Evolutionary conservation across 2,888 invertebrate species (phyloP), one percentile per base, ranked within the genome.

Genomic region (Macropis europaea): DNA sequence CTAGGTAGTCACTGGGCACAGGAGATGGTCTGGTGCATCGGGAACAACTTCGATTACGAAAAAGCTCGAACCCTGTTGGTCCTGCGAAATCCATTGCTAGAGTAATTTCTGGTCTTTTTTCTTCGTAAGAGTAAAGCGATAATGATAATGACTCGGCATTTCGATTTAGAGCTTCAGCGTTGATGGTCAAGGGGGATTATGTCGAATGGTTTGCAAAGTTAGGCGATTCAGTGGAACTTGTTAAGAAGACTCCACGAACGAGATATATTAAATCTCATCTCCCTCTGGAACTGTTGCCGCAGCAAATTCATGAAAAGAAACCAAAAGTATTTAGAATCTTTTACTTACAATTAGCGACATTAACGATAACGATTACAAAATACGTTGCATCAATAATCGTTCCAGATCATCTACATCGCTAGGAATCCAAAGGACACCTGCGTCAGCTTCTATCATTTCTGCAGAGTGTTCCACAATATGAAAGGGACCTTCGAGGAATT

Each of bases 1-100:
- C 36, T 73, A 95, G 95, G 96, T 11, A 97, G 97, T 19, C 97
- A 97, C 0, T 98, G 97, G 97, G 94, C 95, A 0, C 97, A 97
- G 86, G 97, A 98, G 91, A 97, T 98, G 94, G 93, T 96, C 1
- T 98, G 97, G 95, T 92, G 97, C n/a, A 93, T 98, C 66, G 94
- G 94, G 2, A 95, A 96, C 82, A 93, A 95, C 81, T 91, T 96
- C 74, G 93, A 98, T 87, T 96, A 94, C 82, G 94, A 95, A 82
- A 93, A 92, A 19, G 96, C 96, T 0, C 93, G 93, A 84, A 68
- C 82, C 3, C 63, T 92, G 91, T 76, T 94, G 91, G 92, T 92
- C 91, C 68, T 91, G 91, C 90, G 94, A 90, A 90, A 92, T 92
- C 43, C 91, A 87, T 52, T 90, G 24, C 74, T 89, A 22, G 89